phyloP scores from a whole-genome alignment of 2,113 vertebrate species.

The Cyprinodon tularosa region DNA sequence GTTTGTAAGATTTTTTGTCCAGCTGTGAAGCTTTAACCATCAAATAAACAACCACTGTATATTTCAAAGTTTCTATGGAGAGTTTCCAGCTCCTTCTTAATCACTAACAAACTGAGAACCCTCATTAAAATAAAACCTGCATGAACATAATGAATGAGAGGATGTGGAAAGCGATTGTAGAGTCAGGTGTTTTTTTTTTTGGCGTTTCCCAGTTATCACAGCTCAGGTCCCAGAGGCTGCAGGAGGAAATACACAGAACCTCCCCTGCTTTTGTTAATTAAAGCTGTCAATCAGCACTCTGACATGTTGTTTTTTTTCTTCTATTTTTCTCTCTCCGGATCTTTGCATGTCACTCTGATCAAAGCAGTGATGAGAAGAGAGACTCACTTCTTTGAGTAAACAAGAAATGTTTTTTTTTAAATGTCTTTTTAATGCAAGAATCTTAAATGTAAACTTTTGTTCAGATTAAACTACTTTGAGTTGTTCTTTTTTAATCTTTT shows the following conservation, averaged over 20 bases:
- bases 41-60: conserved; percentile 32
- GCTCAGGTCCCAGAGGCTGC: conserved; percentile 63
- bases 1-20: neutral
- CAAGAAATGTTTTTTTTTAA: conserved; percentile 56
- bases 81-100: conserved; percentile 11
- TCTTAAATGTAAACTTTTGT: conserved; percentile 67
- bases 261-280: conserved; percentile 73
- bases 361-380: conserved; percentile 69
- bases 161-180: conserved; percentile 63
- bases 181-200: conserved; percentile 59
- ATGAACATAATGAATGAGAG: conserved; percentile 57
- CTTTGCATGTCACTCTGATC: conserved; percentile 74
- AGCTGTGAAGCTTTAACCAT: conserved; percentile 23
- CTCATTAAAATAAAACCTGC: conserved; percentile 50
- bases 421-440: conserved; percentile 66
- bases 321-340: conserved; percentile 64
- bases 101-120: conserved; percentile 33
- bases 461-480: conserved; percentile 20
- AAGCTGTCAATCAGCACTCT: conserved; percentile 74
- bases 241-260: conserved; percentile 64
- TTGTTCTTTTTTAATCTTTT: conserved; percentile 53
- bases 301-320: conserved; percentile 47
- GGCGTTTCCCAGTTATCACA: conserved; percentile 59
- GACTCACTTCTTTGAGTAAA: conserved; percentile 64
- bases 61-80: conserved; percentile 32